phyloP scores from a whole-genome alignment of 37 sponge, comb jelly and placozoan species.

The Dysidea cf. avara region DNA sequence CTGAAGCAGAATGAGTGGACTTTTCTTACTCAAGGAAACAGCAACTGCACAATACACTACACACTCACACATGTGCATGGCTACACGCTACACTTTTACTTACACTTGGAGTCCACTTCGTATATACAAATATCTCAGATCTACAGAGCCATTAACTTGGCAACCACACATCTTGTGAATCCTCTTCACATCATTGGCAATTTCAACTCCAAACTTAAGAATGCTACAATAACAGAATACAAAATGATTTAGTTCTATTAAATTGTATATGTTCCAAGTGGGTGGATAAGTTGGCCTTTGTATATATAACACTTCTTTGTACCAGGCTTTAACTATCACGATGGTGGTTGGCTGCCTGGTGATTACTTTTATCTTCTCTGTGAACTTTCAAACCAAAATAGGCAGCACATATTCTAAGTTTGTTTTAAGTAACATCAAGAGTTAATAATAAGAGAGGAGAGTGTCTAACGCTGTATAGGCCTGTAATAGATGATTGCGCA shows the following conservation, averaged over 20 bases:
- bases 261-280: neutral
- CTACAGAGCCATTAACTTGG: slow-evolving; percentile 37
- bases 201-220: slow-evolving; percentile 70
- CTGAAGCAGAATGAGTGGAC: no score
- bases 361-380: no score
- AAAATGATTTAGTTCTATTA: neutral
- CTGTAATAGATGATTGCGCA: no score
- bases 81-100: neutral
- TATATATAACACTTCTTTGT: no score
- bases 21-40: neutral
- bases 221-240: slow-evolving; percentile 16
- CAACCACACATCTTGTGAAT: slow-evolving; percentile 11
- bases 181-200: slow-evolving; percentile 43
- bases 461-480: no score
- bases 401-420: no score
- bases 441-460: no score
- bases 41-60: neutral
- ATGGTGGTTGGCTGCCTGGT: no score
- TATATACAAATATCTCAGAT: slow-evolving; percentile 47
- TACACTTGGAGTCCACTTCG: slow-evolving; percentile 30
- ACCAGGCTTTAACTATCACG: no score
- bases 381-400: no score
- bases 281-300: no score
- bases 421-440: no score
- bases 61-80: neutral